Conservation (phyloP, 2,888 invertebrate genomes). For the Eupithecia abbreviata region DNA sequence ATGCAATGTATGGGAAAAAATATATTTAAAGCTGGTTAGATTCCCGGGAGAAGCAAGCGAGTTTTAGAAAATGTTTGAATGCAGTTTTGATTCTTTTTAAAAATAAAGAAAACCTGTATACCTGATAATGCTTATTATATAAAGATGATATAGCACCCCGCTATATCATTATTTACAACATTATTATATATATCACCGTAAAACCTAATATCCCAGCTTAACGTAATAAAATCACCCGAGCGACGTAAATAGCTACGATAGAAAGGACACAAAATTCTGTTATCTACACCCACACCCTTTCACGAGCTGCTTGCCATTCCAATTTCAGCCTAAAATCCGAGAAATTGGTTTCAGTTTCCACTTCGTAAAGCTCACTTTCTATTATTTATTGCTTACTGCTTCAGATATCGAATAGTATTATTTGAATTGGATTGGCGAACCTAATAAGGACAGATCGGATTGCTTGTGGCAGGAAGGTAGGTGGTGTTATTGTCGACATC, state of each 20-base stretch:
- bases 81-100: too few relatives aligned
- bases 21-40: too few relatives aligned
- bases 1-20: too few relatives aligned
- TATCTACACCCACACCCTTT: constrained; percentile 40
- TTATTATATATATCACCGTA: background rate
- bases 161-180: too few relatives aligned
- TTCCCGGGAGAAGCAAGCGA: too few relatives aligned
- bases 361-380: constrained; percentile 34
- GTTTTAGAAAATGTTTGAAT: too few relatives aligned
- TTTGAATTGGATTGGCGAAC: constrained; percentile 14
- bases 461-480: background rate
- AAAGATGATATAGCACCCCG: background rate
- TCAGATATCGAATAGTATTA: constrained; percentile 23
- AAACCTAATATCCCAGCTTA: constrained; percentile 6
- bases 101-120: too few relatives aligned
- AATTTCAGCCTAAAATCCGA: constrained; percentile 41
- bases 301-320: constrained; percentile 34
- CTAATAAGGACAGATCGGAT: constrained; percentile 1
- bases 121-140: background rate
- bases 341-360: constrained; percentile 46
- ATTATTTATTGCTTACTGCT: constrained; percentile 30
- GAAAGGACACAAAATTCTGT: constrained; percentile 35
- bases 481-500: background rate
- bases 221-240: constrained; percentile 36
- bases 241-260: constrained; percentile 24